A percentile compares a stretch with the other conserved stretches of the same genome.
Conservation (phyloP, 1,140 invertebrate genomes). For the Bombyx mori region ASM3026992v2 NC_085118.1:9067501-9068000, state of each 20-base stretch:
- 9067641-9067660: conserved; percentile 28
- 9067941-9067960: conserved; percentile 51
- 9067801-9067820: neutral
- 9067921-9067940: conserved; percentile 65
- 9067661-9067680: conserved; percentile 38
- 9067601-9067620: neutral
- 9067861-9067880: conserved; percentile 1
- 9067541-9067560: too few relatives aligned
- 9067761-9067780: conserved; percentile 64
- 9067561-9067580: too few relatives aligned
- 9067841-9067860: neutral
- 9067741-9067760: conserved; percentile 37
- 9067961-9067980: conserved; percentile 74
- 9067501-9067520: too few relatives aligned
- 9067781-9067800: conserved; percentile 42
- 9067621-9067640: conserved; percentile 32
- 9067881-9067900: conserved; percentile 1
- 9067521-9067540: too few relatives aligned
- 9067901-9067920: conserved; percentile 43
- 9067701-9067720: conserved; percentile 24
- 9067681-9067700: conserved; percentile 48
- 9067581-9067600: too few relatives aligned
- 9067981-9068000: conserved; percentile 77
- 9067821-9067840: neutral
- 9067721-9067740: conserved; percentile 28